Evolutionary conservation across 2,113 vertebrate genomes (phyloP), one percentile per base, ranked within the genome.

Genomic region (Parus major): DNA sequence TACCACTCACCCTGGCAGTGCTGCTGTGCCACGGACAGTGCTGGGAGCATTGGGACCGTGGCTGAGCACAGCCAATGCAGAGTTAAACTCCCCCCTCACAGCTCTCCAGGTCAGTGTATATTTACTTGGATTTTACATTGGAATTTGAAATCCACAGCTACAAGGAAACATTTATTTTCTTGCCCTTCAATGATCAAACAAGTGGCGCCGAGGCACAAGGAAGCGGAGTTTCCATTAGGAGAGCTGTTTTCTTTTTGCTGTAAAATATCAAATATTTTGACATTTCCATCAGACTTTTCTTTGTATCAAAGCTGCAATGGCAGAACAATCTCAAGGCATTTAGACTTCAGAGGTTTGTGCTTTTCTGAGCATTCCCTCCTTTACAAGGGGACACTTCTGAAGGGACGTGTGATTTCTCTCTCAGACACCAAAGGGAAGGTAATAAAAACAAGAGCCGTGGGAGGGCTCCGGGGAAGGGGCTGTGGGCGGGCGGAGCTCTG

Each of bases 181-280:
- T 94, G 95, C 95, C 96, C 95, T 96, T 97, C 95, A 96, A 36
- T 68, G 95, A 96, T 96, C 96, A 97, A 97, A 96, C 93, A 94
- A 94, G 96, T 86, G 90, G 93, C 4, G 49, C 85, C 3, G 9
- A 94, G 79, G 96, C 88, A 78, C 71, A 44, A 41, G 90, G 82
- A 94, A 95, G 72, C 52, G 0, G 79, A 75, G 80, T 96, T 97
- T 96, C 95, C 95, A 95, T 96, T 94, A 96, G 88, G 33, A n/a
- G 72, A 96, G 89, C 90, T 93, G 95, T 92, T 93, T 96, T 93
- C 92, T 68, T 93, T 88, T 90, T 88, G 90, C 94, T 93, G 88
- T 95, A 94, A 96, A 97, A 96, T 97, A 96, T 96, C 96, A 96
- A 96, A 96, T 97, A 95, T 95, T 96, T 96, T 97, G 96, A 96